Percentiles rank a stretch among this genome's conserved stretches.
Conservation (phyloP, 2,113 vertebrate species). For the Aythya baeri region DNA sequence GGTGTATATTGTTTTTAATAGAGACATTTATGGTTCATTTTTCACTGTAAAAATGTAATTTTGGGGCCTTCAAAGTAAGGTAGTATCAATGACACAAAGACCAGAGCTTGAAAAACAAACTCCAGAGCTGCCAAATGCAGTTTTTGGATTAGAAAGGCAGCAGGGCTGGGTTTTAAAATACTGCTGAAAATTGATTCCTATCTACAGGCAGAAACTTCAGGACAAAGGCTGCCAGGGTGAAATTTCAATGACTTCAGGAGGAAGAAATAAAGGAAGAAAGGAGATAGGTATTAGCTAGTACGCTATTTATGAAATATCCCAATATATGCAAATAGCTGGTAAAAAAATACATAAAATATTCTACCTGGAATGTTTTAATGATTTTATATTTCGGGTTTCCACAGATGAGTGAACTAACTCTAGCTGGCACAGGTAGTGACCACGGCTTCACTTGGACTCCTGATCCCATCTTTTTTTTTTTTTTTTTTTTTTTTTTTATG, state of each 20-base stretch:
- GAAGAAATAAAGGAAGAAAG: background rate
- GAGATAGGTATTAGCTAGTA: background rate
- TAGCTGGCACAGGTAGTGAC: background rate
- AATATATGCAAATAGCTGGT: background rate
- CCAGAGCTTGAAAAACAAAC: background rate
- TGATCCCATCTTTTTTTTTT: background rate
- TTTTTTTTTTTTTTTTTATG: background rate
- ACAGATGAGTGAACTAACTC: background rate
- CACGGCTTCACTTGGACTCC: background rate
- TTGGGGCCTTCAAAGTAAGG: background rate
- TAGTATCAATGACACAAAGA: background rate
- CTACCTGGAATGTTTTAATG: background rate
- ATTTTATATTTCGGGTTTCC: background rate
- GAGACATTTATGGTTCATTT: background rate
- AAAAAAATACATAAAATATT: background rate
- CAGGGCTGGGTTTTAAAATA: background rate
- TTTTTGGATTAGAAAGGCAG: background rate
- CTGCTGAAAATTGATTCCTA: background rate
- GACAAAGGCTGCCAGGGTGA: background rate
- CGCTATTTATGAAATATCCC: background rate
- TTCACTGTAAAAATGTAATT: background rate
- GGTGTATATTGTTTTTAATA: background rate
- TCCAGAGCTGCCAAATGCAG: background rate
- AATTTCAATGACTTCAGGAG: background rate
- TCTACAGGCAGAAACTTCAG: background rate